These are phyloP conservation scores for Corythucha ciliata DNA, from an alignment of 2,888 invertebrate species.

Conservation along the genomic window DNA sequence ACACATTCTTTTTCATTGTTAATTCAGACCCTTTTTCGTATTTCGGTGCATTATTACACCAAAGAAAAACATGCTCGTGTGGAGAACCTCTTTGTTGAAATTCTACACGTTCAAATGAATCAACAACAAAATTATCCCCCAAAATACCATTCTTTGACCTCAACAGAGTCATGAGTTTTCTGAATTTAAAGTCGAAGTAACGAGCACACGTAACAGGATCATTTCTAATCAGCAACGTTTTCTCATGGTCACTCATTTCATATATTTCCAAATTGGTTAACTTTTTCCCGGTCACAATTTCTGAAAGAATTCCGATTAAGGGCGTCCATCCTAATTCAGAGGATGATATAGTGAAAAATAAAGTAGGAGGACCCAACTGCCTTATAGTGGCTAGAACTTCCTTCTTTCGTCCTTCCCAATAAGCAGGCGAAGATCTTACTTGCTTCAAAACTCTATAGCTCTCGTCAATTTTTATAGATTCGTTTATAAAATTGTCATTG, in stretches of 20 bases:
- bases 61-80: not conserved
- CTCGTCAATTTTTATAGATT: not conserved
- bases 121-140: not conserved
- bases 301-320: not conserved
- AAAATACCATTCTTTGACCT: not conserved
- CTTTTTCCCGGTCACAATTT: not conserved
- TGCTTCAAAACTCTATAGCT: not conserved
- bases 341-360: not conserved
- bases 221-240: not conserved
- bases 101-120: not conserved
- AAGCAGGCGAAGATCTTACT: not conserved
- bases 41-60: not conserved
- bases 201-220: not conserved
- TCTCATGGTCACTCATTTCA: not conserved
- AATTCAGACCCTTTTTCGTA: not conserved
- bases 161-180: not conserved
- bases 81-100: not conserved
- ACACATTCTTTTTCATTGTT: not conserved
- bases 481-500: not conserved
- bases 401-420: conserved; percentile 2
- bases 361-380: not conserved
- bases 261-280: not conserved
- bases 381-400: not conserved
- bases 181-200: not conserved
- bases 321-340: not conserved